Conservation (phyloP, 1,140 invertebrate species). For the Apis dorsata region DNA sequence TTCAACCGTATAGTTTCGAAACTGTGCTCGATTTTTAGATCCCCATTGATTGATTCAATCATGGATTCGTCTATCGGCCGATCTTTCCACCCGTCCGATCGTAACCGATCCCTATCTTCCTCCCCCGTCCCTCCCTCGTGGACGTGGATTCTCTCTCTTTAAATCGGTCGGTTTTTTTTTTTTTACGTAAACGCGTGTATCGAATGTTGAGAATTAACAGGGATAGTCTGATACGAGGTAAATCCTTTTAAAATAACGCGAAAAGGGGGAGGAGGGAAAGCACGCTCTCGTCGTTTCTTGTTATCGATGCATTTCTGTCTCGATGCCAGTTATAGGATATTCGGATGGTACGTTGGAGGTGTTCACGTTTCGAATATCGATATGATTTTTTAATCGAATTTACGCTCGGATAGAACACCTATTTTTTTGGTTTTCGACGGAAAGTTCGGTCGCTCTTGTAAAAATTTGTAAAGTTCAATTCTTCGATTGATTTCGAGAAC, state of each 20-base stretch:
- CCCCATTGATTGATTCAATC: slow-evolving; percentile 37
- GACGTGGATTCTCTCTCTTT: not conserved
- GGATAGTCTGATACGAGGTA: not conserved
- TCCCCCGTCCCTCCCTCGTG: too few species aligned
- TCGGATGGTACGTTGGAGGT: too few species aligned
- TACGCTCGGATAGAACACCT: too few species aligned
- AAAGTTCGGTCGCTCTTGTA: too few species aligned
- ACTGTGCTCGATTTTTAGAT: not conserved
- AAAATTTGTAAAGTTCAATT: too few species aligned
- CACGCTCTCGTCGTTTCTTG: not conserved
- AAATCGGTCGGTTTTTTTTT: not conserved
- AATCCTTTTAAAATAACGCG: not conserved
- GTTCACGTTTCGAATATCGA: too few species aligned
- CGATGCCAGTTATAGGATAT: not conserved
- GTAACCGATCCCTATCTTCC: not conserved
- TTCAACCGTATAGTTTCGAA: not conserved
- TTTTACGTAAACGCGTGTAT: not conserved
- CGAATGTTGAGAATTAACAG: not conserved
- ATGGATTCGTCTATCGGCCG: slow-evolving; percentile 21
- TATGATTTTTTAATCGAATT: not conserved
- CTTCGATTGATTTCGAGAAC: too few species aligned
- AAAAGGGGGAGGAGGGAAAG: not conserved
- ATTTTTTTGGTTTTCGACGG: too few species aligned
- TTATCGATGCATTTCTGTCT: not conserved
- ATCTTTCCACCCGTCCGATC: slow-evolving; percentile 34